Conservation (phyloP, 2,888 invertebrate species). For the Panorpa germanica region DNA sequence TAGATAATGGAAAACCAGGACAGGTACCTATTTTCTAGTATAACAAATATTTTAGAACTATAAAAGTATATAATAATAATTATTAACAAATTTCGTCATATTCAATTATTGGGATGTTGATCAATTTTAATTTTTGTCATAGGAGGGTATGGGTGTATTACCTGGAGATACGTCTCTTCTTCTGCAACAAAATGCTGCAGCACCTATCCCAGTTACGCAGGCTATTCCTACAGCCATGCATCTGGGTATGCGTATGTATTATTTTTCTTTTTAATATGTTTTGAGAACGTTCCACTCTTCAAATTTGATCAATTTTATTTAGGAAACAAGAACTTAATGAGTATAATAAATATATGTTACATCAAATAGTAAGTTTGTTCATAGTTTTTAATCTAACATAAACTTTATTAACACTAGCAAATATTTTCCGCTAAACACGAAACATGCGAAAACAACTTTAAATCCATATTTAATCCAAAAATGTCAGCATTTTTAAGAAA, state of each 20-base stretch:
- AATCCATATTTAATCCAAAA: no score
- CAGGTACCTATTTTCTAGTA: conserved; percentile 32
- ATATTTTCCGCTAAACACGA: no score
- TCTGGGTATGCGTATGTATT: conserved; percentile 25
- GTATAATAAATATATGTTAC: no score
- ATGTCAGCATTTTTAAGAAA: no score
- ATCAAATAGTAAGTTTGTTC: no score
- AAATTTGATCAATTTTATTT: no score
- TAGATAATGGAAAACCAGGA: conserved; percentile 39
- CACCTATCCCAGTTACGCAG: conserved; percentile 29
- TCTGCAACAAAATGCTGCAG: conserved; percentile 25
- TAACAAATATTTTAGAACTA: conserved; percentile 1
- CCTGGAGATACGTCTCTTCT: conserved; percentile 22
- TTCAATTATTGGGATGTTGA: conserved; percentile 10
- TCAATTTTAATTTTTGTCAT: conserved; percentile 10
- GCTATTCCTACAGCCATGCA: conserved; percentile 33
- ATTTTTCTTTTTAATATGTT: conserved; percentile 24
- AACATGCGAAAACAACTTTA: no score
- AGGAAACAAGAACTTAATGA: no score
- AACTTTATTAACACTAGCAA: no score
- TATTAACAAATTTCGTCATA: not conserved
- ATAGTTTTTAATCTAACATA: no score
- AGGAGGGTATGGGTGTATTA: not conserved
- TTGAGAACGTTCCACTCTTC: no score
- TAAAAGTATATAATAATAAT: not conserved